Percentiles rank a stretch among this genome's conserved stretches.
phyloP scores from a whole-genome alignment of 2,888 invertebrate genomes.

The Schrankia costaestrigalis region DNA sequence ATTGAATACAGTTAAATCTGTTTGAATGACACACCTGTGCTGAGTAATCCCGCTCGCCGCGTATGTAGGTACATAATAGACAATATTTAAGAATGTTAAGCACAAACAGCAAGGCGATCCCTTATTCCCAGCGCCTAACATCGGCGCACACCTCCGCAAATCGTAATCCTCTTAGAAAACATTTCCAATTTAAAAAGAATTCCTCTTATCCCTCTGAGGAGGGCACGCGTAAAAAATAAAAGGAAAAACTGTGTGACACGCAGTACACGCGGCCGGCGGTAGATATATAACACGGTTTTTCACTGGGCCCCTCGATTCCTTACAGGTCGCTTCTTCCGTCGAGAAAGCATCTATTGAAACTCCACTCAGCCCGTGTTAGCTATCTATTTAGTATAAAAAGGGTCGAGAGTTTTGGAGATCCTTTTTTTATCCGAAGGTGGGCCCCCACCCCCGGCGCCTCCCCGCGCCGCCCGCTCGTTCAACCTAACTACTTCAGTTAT shows the following conservation, averaged over 20 bases:
- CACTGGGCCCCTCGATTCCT: conserved; percentile 70
- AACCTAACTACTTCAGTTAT: conserved; percentile 18
- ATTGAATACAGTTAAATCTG: conserved; percentile 14
- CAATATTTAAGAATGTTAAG: conserved; percentile 54
- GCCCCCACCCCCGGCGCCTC: conserved; percentile 41
- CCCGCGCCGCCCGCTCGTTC: conserved; percentile 21
- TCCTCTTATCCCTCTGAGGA: conserved; percentile 75
- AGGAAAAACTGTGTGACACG: conserved; percentile 74
- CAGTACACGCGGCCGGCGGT: conserved; percentile 43
- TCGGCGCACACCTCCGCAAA: conserved; percentile 73
- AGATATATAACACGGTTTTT: conserved; percentile 56
- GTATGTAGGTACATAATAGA: conserved; percentile 34
- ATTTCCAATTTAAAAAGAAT: conserved; percentile 82
- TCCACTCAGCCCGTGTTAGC: conserved; percentile 80
- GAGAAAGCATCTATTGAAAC: conserved; percentile 80
- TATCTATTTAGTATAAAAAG: conserved; percentile 81
- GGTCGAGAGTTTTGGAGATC: conserved; percentile 75
- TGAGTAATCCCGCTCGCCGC: conserved; percentile 37
- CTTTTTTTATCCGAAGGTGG: conserved; percentile 74
- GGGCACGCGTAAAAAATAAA: conserved; percentile 79
- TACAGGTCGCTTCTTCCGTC: conserved; percentile 78
- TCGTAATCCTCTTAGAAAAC: conserved; percentile 81
- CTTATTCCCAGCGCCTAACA: conserved; percentile 60
- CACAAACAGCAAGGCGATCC: conserved; percentile 62
- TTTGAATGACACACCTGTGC: conserved; percentile 18